phyloP scores from a whole-genome alignment of 2,797 vertebrate genomes.

The Squalus acanthias region DNA sequence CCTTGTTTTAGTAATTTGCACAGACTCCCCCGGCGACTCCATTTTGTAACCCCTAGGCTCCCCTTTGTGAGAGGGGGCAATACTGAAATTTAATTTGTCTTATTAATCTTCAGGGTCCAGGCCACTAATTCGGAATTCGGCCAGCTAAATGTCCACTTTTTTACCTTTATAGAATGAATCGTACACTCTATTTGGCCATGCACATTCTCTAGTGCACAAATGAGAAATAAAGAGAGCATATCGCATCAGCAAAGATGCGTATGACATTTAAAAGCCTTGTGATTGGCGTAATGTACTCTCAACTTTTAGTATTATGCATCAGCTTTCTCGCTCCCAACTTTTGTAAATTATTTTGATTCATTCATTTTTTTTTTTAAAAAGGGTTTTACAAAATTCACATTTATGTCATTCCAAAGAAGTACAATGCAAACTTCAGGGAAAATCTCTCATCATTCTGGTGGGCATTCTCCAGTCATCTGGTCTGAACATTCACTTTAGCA shows the following conservation, averaged over 20 bases:
- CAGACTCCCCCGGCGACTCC: too few species aligned
- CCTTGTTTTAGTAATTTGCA: too few species aligned
- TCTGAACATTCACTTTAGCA: background rate
- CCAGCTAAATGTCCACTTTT: background rate
- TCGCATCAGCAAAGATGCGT: slow-evolving; percentile 12
- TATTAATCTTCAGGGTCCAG: background rate
- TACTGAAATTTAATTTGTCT: background rate
- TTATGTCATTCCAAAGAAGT: background rate
- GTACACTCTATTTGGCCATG: background rate
- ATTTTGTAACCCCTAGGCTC: too few species aligned
- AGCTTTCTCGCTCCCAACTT: background rate
- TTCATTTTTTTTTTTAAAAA: background rate
- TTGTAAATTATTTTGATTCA: background rate
- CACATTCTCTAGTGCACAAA: background rate
- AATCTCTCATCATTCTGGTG: background rate
- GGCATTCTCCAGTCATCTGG: background rate
- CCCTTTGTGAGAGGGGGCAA: too few species aligned
- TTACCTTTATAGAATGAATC: background rate
- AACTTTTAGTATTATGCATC: background rate
- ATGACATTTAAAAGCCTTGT: slow-evolving; percentile 16
- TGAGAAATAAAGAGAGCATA: slow-evolving; percentile 30
- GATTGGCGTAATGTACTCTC: background rate
- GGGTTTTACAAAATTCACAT: background rate
- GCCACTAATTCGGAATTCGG: background rate
- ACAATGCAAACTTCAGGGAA: background rate